Percentiles rank a stretch among this genome's conserved stretches.
These are phyloP conservation scores for Eubasilissa regina DNA, from an alignment of 1,140 invertebrate genomes.

Conservation along the genomic window DNA sequence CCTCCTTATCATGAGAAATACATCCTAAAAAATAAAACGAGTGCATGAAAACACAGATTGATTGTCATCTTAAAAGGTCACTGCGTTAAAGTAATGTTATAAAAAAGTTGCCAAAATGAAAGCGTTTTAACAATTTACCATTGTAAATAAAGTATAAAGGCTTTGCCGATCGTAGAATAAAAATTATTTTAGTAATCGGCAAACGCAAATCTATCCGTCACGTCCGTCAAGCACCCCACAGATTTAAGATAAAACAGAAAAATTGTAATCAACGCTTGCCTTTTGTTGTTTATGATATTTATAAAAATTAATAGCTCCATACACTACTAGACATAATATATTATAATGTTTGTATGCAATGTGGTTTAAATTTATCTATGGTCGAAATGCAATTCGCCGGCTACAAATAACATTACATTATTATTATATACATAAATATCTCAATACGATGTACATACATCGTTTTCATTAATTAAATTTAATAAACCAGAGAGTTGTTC, in stretches of 20 bases:
- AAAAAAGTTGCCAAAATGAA: background rate
- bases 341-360: no score
- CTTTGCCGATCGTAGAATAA: constrained; percentile 10
- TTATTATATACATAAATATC: no score
- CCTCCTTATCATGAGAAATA: constrained; percentile 97
- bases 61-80: constrained; percentile 2
- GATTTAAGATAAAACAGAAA: constrained; percentile 10
- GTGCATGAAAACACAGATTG: constrained; percentile 16
- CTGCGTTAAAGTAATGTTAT: background rate
- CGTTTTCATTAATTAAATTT: no score
- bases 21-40: constrained; percentile 79
- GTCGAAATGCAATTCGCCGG: no score
- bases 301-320: no score
- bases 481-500: no score
- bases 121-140: background rate
- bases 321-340: no score
- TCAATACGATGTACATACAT: no score
- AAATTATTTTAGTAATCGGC: constrained; percentile 34
- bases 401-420: no score
- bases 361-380: no score
- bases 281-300: constrained; percentile 7
- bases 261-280: constrained; percentile 7
- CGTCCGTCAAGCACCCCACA: constrained; percentile 30
- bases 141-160: background rate
- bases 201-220: constrained; percentile 27